phyloP scores from a whole-genome alignment of 1,140 invertebrate species.

The Solen grandis region DNA sequence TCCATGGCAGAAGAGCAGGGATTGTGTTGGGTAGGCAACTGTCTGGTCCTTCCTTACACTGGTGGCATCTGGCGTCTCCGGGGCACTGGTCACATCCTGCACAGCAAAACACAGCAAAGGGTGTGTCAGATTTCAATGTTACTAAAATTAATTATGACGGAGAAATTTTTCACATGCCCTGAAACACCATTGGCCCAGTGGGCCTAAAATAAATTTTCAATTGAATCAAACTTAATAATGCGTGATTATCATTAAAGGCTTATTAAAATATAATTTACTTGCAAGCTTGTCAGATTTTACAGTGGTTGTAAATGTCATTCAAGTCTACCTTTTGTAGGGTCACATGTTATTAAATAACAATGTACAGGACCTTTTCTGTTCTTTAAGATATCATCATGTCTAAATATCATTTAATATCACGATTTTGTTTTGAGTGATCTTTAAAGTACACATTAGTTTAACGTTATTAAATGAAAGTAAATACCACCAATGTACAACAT shows the following conservation, averaged over 20 bases:
- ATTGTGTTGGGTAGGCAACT: slow-evolving; percentile 67
- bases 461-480: too few relatives aligned
- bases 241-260: background rate
- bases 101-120: background rate
- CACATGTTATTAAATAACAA: too few relatives aligned
- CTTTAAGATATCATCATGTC: too few relatives aligned
- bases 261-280: background rate
- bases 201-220: background rate
- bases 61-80: slow-evolving; percentile 49
- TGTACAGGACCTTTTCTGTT: too few relatives aligned
- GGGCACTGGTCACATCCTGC: slow-evolving; percentile 58
- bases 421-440: too few relatives aligned
- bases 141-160: background rate
- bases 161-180: background rate
- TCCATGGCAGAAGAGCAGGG: slow-evolving; percentile 62
- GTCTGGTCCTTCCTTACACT: slow-evolving; percentile 61
- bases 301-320: too few relatives aligned
- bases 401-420: too few relatives aligned
- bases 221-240: background rate
- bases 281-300: background rate
- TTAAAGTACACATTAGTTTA: too few relatives aligned
- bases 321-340: too few relatives aligned
- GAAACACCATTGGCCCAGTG: background rate
- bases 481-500: too few relatives aligned
- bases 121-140: background rate